Base-by-base conservation (phyloP, 2,113 vertebrate species). In the Solea solea region DNA sequence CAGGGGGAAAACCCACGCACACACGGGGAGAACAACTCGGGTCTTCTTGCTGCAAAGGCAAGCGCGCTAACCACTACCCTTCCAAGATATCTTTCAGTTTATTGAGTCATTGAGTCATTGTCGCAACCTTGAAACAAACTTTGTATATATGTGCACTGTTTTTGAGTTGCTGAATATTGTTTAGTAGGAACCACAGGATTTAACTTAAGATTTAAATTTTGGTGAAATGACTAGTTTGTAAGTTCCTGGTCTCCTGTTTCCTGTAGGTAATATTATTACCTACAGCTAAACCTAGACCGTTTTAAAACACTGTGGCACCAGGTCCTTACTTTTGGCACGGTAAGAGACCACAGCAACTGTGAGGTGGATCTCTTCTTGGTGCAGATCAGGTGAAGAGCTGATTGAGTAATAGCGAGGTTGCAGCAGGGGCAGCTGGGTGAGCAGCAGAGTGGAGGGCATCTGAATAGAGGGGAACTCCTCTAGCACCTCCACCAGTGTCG, bases 331-430 rank as follows among this genome's bases (percentile, higher is more conserved):
- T 96, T 94, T 92, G 3, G 97, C 93, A 7, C 92, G 93, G 83
- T 98, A 99, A 10, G 97, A 97, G 77, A 99, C 96, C 68, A 99
- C 93, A 0, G 98, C 97, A 76, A 99, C 96, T 0, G 97, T 99
- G 86, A 99, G 96, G 89, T 99, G 98, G 50, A 99, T 96, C 91
- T 99, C 97, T 0, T 93, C 95, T 0, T 95, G 95, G 84, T 96
- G 93, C 89, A 95, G 89, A 75, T 98, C 95, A 0, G 97, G 96
- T 3, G 98, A 99, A 50, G 98, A 99, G 89, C 98, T 99, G 91
- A 99, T 99, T 70, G 98, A 99, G 58, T 98, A 99, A 90, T 99
- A 99, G 21, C 98, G 96, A 0, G 97, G 95, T 74, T 98, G 97
- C 57, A 99, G 94, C 62, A 98, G 90, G 0, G 97, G 96, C 28